Percentiles rank a stretch among this genome's conserved stretches.
phyloP scores from a whole-genome alignment of 2,113 vertebrate species.

The Catharus fuscescens region DNA sequence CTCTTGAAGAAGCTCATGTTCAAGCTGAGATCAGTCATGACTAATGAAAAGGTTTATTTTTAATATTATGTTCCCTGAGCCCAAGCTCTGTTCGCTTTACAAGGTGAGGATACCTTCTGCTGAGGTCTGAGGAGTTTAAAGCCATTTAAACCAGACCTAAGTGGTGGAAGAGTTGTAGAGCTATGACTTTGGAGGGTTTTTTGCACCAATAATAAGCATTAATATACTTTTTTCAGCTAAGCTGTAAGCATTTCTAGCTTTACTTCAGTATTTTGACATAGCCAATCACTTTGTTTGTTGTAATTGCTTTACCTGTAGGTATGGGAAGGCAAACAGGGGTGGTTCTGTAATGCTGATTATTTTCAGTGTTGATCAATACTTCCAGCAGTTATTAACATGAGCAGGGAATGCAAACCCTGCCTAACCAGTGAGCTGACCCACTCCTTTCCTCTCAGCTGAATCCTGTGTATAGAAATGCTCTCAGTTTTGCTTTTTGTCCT shows the following conservation, averaged over 20 bases:
- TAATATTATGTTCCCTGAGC: background rate
- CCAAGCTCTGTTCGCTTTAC: background rate
- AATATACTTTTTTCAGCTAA: background rate
- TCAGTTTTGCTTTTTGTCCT: background rate
- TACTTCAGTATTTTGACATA: background rate
- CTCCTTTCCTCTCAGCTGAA: background rate
- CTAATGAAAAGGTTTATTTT: background rate
- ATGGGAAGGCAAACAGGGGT: background rate
- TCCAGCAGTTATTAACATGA: background rate
- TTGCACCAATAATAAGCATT: background rate
- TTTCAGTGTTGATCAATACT: background rate
- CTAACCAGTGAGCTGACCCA: background rate
- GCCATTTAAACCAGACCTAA: background rate
- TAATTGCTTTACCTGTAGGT: background rate
- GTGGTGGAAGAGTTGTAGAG: background rate
- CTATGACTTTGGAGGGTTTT: background rate
- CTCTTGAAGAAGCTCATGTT: background rate
- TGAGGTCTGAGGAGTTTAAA: background rate
- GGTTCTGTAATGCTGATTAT: background rate
- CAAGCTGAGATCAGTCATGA: background rate
- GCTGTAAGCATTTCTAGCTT: background rate
- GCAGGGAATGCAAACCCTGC: background rate
- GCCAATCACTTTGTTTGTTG: background rate
- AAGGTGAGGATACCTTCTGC: background rate
- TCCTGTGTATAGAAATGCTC: background rate